These are phyloP conservation scores for Euura saliciscinereae DNA, from an alignment of 1,140 invertebrate genomes.

Conservation along the genomic window DNA sequence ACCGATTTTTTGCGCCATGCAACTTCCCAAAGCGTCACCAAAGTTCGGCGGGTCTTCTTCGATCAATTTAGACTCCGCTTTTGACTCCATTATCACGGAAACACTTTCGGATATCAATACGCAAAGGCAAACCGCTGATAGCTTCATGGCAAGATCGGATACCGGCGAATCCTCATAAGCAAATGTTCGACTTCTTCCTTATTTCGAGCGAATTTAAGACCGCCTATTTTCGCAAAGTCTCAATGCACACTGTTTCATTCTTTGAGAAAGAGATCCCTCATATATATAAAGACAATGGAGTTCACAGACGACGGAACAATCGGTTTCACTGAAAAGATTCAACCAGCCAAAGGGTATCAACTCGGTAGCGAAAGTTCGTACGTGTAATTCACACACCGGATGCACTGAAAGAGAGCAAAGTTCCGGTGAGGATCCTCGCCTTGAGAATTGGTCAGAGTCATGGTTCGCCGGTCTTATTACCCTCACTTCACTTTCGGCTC, in stretches of 20 bases:
- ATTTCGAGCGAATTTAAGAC: too few relatives aligned
- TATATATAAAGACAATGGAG: conserved; percentile 11
- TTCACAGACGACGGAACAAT: conserved; percentile 55
- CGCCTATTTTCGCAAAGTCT: not conserved
- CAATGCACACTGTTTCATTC: not conserved
- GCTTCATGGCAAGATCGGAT: not conserved
- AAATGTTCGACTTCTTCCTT: too few relatives aligned
- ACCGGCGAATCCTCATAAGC: too few relatives aligned
- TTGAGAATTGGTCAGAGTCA: not conserved
- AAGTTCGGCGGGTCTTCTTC: conserved; percentile 37
- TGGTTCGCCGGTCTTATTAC: not conserved
- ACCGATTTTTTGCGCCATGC: conserved; percentile 40
- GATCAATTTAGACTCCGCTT: not conserved
- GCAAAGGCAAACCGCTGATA: not conserved
- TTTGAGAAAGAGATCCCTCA: not conserved
- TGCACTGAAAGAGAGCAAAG: conserved; percentile 41
- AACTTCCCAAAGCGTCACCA: conserved; percentile 36
- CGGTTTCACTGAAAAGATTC: conserved; percentile 48
- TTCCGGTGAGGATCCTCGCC: conserved; percentile 27
- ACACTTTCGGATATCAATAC: not conserved
- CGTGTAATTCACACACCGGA: conserved; percentile 47
- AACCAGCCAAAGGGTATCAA: conserved; percentile 29
- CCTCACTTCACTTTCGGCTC: not conserved
- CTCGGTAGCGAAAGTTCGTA: conserved; percentile 52
- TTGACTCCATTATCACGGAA: not conserved